A percentile compares a stretch with the other conserved stretches of the same genome.
Evolutionary conservation across 2,113 vertebrate genomes (phyloP).

Genomic region (Chionomys nivalis): DNA sequence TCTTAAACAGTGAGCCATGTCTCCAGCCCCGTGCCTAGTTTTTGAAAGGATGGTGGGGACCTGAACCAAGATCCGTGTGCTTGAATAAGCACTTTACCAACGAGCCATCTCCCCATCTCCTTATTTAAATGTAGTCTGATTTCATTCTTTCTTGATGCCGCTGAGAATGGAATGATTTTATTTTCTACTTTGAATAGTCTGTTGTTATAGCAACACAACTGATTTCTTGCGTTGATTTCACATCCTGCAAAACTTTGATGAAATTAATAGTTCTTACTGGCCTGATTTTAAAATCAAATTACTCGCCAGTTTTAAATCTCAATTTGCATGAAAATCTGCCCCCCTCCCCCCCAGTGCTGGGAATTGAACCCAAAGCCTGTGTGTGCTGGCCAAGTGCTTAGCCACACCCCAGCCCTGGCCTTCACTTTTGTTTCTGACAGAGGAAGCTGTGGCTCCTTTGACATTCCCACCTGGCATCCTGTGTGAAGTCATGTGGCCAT

Average conservation of each 20-base stretch:
- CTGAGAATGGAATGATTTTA: not conserved
- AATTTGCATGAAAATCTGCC: not conserved
- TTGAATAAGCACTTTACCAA: not conserved
- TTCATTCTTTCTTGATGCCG: constrained; percentile 5
- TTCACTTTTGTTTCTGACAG: not conserved
- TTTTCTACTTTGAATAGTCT: not conserved
- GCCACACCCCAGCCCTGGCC: not conserved
- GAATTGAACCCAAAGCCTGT: not conserved
- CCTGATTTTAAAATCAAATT: not conserved
- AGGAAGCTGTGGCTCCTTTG: not conserved
- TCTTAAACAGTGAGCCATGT: not conserved
- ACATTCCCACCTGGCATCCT: not conserved
- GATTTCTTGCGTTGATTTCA: not conserved
- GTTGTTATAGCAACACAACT: not conserved
- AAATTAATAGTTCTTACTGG: constrained; percentile 25
- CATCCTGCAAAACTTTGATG: not conserved
- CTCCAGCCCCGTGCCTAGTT: not conserved
- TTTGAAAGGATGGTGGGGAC: not conserved
- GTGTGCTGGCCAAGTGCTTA: not conserved
- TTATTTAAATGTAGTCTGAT: not conserved
- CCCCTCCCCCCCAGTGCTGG: not conserved
- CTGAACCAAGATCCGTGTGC: not conserved
- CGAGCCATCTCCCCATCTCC: not conserved
- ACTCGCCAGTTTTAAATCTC: constrained; percentile 13
- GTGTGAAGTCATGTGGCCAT: not conserved